phyloP scores from a whole-genome alignment of 2,113 vertebrate genomes.

The Phocoena phocoena region DNA sequence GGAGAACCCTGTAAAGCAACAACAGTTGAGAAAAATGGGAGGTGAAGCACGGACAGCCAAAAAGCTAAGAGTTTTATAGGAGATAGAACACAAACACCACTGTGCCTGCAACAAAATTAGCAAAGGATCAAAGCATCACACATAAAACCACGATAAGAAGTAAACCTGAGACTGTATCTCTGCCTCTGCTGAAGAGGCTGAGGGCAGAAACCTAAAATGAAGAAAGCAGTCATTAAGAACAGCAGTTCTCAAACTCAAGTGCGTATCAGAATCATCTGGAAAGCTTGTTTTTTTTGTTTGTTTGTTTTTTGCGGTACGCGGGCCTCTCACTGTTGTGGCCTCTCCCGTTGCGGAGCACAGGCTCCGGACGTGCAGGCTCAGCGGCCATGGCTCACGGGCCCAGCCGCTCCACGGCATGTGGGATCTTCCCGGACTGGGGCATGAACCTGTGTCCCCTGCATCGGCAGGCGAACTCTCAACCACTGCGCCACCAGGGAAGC shows the following conservation, averaged over 20 bases:
- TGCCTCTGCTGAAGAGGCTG: neutral
- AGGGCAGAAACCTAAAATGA: slow-evolving; percentile 5
- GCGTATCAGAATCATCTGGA: neutral
- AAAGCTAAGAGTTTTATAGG: neutral
- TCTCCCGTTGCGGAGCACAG: too few relatives aligned
- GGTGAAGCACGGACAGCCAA: neutral
- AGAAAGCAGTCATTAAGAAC: neutral
- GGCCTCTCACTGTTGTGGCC: too few relatives aligned
- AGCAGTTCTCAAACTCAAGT: neutral
- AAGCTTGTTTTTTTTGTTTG: neutral
- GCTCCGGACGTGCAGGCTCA: too few relatives aligned
- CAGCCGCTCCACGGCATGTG: too few relatives aligned
- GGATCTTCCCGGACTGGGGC: too few relatives aligned
- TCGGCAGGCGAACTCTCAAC: too few relatives aligned
- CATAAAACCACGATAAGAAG: neutral
- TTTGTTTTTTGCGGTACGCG: too few relatives aligned
- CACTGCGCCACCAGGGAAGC: too few relatives aligned
- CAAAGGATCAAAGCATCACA: neutral
- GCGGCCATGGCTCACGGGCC: too few relatives aligned
- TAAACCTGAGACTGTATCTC: neutral
- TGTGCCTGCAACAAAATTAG: neutral
- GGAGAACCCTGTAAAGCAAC: neutral
- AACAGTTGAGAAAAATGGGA: slow-evolving; percentile 13
- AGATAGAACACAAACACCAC: neutral
- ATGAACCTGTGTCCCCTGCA: too few relatives aligned